These are phyloP conservation scores for Carterocephalus palaemon DNA, from an alignment of 2,888 invertebrate species.

Conservation along the genomic window DNA sequence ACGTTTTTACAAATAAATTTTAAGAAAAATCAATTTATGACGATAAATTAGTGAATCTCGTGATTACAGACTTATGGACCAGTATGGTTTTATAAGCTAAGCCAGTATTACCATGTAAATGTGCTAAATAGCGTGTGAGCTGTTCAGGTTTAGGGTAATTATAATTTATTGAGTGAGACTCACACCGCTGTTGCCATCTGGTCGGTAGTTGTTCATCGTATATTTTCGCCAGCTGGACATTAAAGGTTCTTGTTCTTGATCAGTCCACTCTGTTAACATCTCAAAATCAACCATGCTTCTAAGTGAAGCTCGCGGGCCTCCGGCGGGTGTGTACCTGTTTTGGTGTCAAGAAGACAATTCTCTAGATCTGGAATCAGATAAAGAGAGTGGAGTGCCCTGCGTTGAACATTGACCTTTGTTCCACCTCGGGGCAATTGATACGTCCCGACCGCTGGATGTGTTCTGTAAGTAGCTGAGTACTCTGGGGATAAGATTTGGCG, in stretches of 20 bases:
- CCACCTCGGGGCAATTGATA: constrained; percentile 37
- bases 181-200: constrained; percentile 23
- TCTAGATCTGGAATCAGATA: no score
- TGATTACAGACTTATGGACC: constrained; percentile 26
- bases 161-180: constrained; percentile 12
- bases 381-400: constrained; percentile 18
- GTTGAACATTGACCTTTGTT: constrained; percentile 32
- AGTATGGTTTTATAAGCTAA: constrained; percentile 24
- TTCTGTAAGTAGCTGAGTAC: no score
- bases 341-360: constrained; percentile 25
- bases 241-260: constrained; percentile 18
- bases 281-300: constrained; percentile 37
- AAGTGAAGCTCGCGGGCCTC: constrained; percentile 31
- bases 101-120: constrained; percentile 24
- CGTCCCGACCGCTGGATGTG: constrained; percentile 29
- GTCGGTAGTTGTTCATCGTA: constrained; percentile 26
- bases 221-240: constrained; percentile 23
- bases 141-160: constrained; percentile 14
- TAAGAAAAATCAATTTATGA: constrained; percentile 17
- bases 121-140: constrained; percentile 28
- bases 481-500: constrained; percentile 3
- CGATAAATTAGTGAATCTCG: constrained; percentile 16
- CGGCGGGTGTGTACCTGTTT: constrained; percentile 27
- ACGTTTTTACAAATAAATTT: constrained; percentile 24
- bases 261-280: constrained; percentile 30